Percentiles rank a stretch among this genome's conserved stretches.
Conservation (phyloP, 2,797 vertebrate species). For the Stomatorhinus walkeri region DNA sequence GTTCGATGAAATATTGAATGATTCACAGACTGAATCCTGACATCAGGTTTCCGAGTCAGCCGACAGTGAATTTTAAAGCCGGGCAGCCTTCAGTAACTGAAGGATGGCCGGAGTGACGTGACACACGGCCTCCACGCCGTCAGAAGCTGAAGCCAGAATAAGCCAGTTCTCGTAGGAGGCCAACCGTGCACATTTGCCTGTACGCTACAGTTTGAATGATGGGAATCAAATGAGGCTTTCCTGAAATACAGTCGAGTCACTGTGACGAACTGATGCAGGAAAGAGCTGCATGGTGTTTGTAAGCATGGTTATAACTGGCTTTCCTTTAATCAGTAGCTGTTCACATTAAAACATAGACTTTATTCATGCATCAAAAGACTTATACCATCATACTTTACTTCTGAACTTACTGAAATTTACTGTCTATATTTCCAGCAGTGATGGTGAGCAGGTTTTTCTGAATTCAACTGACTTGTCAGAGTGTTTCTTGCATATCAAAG, state of each 20-base stretch:
- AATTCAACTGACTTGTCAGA: neutral
- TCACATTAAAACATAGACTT: neutral
- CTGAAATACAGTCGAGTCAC: neutral
- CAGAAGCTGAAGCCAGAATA: neutral
- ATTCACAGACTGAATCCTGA: neutral
- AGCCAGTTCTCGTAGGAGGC: neutral
- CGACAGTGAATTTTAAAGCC: neutral
- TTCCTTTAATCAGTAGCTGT: neutral
- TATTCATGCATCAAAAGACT: neutral
- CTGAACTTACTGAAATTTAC: neutral
- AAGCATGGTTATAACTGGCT: neutral
- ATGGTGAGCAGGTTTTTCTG: neutral
- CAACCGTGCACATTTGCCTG: neutral
- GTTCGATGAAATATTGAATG: neutral
- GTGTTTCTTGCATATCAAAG: neutral
- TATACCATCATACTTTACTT: neutral
- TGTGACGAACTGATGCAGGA: slow-evolving; percentile 13
- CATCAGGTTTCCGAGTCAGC: neutral
- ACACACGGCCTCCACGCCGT: neutral
- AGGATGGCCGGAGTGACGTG: neutral
- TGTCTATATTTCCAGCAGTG: neutral
- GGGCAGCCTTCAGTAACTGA: neutral
- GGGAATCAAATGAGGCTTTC: neutral
- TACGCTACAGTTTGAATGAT: neutral
- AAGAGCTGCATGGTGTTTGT: slow-evolving; percentile 11